phyloP scores from a whole-genome alignment of 2,797 vertebrate species.

The Tapera naevia region DNA sequence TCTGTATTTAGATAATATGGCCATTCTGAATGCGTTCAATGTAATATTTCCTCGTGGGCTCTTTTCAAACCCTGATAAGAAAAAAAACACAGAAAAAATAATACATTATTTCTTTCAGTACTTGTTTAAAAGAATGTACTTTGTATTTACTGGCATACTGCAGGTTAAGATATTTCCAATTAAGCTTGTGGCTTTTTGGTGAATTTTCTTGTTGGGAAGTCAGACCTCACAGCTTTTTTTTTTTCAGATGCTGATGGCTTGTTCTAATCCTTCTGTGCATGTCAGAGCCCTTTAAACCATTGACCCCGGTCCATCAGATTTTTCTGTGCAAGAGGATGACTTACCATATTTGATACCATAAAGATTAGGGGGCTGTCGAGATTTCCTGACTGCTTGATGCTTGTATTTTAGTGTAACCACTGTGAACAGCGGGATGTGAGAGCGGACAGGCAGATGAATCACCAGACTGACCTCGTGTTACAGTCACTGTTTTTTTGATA shows the following conservation, averaged over 20 bases:
- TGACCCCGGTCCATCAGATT: background rate
- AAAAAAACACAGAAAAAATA: background rate
- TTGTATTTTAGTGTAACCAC: background rate
- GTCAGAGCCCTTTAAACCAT: conserved; percentile 30
- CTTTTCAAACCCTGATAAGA: background rate
- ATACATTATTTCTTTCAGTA: background rate
- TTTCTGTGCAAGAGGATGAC: conserved; percentile 11
- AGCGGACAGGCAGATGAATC: background rate
- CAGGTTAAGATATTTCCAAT: conserved; percentile 21
- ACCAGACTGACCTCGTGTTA: background rate
- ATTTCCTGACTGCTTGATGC: conserved; percentile 46
- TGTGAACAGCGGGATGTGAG: background rate
- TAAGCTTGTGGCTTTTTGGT: conserved; percentile 32
- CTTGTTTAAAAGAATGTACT: background rate
- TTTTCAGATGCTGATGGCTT: conserved; percentile 1
- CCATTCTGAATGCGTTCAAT: background rate
- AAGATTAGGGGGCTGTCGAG: conserved; percentile 18
- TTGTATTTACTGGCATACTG: background rate
- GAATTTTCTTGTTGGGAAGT: conserved; percentile 1
- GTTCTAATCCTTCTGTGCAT: background rate
- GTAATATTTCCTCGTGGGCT: background rate
- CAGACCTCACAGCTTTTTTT: background rate
- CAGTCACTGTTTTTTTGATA: background rate
- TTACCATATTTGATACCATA: conserved; percentile 49
- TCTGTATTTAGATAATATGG: background rate